phyloP scores from a whole-genome alignment of 92 coral and sea anemone genomes.

The Virgularia gustaviana region DNA sequence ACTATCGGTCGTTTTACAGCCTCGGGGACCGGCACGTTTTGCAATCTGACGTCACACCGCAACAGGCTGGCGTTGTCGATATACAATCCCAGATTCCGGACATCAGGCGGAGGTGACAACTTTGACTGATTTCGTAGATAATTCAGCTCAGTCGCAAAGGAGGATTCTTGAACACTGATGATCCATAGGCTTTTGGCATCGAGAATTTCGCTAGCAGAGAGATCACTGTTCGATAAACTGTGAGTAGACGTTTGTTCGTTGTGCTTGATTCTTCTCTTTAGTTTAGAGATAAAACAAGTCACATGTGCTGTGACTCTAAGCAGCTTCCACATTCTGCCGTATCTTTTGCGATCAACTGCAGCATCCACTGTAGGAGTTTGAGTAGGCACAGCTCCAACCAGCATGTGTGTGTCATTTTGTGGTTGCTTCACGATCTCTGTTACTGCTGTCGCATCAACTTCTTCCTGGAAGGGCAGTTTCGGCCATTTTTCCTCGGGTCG shows the following conservation, averaged over 20 bases:
- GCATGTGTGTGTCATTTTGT: conserved; percentile 9
- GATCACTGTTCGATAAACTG: background rate
- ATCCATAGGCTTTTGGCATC: conserved; percentile 48
- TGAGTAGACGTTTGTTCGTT: background rate
- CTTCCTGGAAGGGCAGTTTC: background rate
- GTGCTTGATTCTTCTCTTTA: conserved; percentile 27
- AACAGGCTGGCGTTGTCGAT: conserved; percentile 42
- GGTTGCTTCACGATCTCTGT: conserved; percentile 38
- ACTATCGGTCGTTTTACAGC: conserved; percentile 31
- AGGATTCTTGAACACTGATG: conserved; percentile 35
- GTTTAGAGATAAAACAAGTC: conserved; percentile 26
- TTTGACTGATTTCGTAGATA: conserved; percentile 35
- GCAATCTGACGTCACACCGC: conserved; percentile 42
- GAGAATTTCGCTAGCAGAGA: conserved; percentile 28
- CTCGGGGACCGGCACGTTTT: conserved; percentile 21
- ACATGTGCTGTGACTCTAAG: conserved; percentile 56
- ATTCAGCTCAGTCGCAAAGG: conserved; percentile 39
- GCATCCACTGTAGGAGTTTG: conserved; percentile 10
- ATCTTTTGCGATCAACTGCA: conserved; percentile 47
- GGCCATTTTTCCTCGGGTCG: conserved; percentile 26
- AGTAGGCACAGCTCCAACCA: background rate
- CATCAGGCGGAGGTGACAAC: conserved; percentile 32
- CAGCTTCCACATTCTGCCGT: conserved; percentile 36
- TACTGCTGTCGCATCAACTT: conserved; percentile 5
- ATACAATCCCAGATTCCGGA: conserved; percentile 51